Evolutionary conservation across 2,888 invertebrate species (phyloP).

Genomic region (Rhingia campestris): DNA sequence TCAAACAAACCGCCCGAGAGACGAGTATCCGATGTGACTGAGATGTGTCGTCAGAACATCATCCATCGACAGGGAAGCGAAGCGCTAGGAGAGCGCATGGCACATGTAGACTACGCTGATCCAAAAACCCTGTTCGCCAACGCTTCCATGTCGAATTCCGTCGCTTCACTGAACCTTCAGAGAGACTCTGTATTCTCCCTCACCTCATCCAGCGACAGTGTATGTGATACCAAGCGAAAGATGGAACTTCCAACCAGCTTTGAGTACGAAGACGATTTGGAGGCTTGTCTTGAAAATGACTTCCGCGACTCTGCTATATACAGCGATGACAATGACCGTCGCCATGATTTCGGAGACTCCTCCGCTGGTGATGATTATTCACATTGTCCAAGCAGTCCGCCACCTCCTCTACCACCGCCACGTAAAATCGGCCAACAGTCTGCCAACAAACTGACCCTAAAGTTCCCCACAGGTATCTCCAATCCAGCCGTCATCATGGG

Average conservation of each 20-base stretch:
- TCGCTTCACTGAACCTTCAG: constrained; percentile 77
- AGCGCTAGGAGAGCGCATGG: constrained; percentile 93
- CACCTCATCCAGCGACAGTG: constrained; percentile 82
- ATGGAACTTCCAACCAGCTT: constrained; percentile 84
- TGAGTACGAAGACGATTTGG: constrained; percentile 90
- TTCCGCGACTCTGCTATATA: constrained; percentile 93
- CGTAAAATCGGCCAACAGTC: constrained; percentile 73
- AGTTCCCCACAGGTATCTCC: constrained; percentile 75
- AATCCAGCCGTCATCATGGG: constrained; percentile 77
- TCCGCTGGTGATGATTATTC: constrained; percentile 59
- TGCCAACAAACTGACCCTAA: constrained; percentile 75
- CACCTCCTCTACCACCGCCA: constrained; percentile 78
- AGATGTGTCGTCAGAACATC: constrained; percentile 81
- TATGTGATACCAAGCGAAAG: constrained; percentile 78
- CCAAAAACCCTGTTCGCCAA: constrained; percentile 87
- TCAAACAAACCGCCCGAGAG: constrained; percentile 80
- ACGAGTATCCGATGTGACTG: constrained; percentile 81
- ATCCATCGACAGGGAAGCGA: constrained; percentile 91
- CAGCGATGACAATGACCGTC: constrained; percentile 85
- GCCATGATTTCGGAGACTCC: constrained; percentile 76
- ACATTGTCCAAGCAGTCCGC: constrained; percentile 77
- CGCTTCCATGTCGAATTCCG: constrained; percentile 76
- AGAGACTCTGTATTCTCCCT: constrained; percentile 82
- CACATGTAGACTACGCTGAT: constrained; percentile 93
- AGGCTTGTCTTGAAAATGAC: constrained; percentile 87